A percentile compares a stretch with the other conserved stretches of the same genome.
phyloP scores from a whole-genome alignment of 2,888 invertebrate genomes.

The Sphaerophoria taeniata region DNA sequence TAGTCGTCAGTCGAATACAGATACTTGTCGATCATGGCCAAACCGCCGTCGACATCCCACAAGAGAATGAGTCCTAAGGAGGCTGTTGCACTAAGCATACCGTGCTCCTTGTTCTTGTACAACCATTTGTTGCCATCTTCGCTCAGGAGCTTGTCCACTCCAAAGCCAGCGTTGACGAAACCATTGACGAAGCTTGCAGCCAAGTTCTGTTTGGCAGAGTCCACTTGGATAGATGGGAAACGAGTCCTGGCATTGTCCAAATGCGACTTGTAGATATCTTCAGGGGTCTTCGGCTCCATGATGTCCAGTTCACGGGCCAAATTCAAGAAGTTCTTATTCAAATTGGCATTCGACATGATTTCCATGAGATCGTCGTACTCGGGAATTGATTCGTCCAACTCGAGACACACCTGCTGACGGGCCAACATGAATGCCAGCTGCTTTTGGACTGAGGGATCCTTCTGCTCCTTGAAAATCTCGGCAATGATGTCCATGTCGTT shows the following conservation, averaged over 20 bases:
- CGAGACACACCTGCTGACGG: conserved; percentile 95
- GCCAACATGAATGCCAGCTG: conserved; percentile 98
- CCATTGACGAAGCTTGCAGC: conserved; percentile 99
- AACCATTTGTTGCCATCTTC: conserved; percentile 94
- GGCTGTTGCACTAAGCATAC: conserved; percentile 98
- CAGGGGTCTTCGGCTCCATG: conserved; percentile 99
- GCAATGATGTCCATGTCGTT: conserved; percentile 91
- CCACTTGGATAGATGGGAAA: conserved; percentile 90
- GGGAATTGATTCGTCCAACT: conserved; percentile 87
- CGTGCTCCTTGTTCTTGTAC: conserved; percentile 98
- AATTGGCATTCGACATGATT: conserved; percentile 96
- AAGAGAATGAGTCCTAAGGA: conserved; percentile 96
- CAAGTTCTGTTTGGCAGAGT: conserved; percentile 97
- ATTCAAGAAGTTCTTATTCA: conserved; percentile 96
- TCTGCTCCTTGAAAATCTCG: conserved; percentile 92
- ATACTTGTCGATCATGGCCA: conserved; percentile 99
- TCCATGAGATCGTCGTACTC: conserved; percentile 91
- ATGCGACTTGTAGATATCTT: conserved; percentile 99
- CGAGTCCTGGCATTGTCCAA: conserved; percentile 93
- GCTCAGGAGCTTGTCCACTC: conserved; percentile 96
- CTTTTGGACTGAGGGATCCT: conserved; percentile 92
- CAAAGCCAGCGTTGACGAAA: conserved; percentile 99
- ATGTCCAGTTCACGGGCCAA: conserved; percentile 98
- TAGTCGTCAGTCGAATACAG: conserved; percentile 97
- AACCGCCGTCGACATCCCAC: conserved; percentile 99